Base-by-base conservation (phyloP, 2,113 vertebrate genomes). In the Callochromis pleurospilus region DNA sequence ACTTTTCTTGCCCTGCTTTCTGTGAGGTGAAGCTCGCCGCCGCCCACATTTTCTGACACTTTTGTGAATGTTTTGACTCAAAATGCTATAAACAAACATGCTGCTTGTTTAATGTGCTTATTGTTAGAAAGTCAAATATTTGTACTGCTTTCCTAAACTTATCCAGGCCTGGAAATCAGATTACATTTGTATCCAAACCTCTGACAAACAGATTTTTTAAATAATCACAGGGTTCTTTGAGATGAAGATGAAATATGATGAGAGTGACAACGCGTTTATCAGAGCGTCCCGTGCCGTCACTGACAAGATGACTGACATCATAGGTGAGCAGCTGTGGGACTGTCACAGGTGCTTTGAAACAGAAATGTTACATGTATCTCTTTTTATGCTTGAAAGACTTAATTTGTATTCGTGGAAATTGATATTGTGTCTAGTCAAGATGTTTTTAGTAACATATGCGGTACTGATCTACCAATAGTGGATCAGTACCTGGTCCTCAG, bases 161-260 rank as follows among this genome's bases (percentile, higher is more conserved):
- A 45, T 45, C 21, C 19, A 42, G 65, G 21, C 36, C 33, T 70
- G 5, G 12, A 42, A 70, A 24, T 26, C n/a, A 1, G 38, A 70
- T 70, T 70, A 21, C n/a, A 9, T 42, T 42, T 24, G 36, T 70
- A 42, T 40, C 36, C 62, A 40, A 24, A 24, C 8, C 3, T 45
- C 38, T 45, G 68, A 73, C 68, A 73, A 73, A 45, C 21, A 1
- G 21, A 45, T 6, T 7, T 5, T 73, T 73, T 24, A 53, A 9
- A 7, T 51, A 9, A 51, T 33, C 6, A 5, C 94, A 99, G 99
- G 99, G 80, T 98, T 98, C 95, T 99, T 99, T 9, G 98, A 98
- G 93, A 99, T 99, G 98, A 99, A 99, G 95, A 99, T 99, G 98
- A 99, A 97, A 45, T 99, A 99, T 0, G 98, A 99, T 1, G 99